A percentile compares a stretch with the other conserved stretches of the same genome.
These are phyloP conservation scores for Cynopterus brachyotis DNA, from an alignment of 2,113 vertebrate genomes.

Conservation along the genomic window DNA sequence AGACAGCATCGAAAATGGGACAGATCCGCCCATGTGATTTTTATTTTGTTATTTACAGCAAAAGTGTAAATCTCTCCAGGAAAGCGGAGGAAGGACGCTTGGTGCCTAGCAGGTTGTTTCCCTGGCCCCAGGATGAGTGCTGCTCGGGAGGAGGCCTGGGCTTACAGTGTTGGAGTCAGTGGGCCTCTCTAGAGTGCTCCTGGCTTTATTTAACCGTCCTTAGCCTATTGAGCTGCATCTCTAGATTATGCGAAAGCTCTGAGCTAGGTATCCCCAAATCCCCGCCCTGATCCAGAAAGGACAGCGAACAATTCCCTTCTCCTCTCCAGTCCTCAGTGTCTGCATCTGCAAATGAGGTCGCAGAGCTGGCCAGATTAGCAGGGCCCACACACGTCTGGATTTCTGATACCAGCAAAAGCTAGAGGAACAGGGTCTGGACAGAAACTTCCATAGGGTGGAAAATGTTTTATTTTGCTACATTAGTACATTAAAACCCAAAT, in stretches of 20 bases:
- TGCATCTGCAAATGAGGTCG: neutral
- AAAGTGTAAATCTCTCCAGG: neutral
- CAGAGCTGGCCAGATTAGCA: neutral
- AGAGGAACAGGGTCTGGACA: neutral
- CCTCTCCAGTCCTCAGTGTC: neutral
- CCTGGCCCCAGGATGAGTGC: neutral
- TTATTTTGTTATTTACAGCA: neutral
- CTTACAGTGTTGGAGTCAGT: neutral
- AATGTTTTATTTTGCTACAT: neutral
- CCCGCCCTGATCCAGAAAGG: neutral
- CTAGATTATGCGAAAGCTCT: neutral
- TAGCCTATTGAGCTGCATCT: neutral
- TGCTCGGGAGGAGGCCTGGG: neutral
- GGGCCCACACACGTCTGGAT: neutral
- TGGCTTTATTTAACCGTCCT: neutral
- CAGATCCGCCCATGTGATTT: neutral
- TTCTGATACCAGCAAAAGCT: neutral
- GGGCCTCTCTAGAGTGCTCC: neutral
- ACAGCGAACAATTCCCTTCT: neutral
- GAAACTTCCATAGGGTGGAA: neutral
- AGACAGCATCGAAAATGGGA: neutral
- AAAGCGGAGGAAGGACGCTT: rapidly evolving
- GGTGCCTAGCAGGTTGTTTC: neutral
- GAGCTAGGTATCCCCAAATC: neutral
- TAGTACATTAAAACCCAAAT: neutral